Percentiles rank a stretch among this genome's conserved stretches.
These are phyloP conservation scores for Gerris buenoi DNA, from an alignment of 1,140 invertebrate genomes.

Conservation along the genomic window DNA sequence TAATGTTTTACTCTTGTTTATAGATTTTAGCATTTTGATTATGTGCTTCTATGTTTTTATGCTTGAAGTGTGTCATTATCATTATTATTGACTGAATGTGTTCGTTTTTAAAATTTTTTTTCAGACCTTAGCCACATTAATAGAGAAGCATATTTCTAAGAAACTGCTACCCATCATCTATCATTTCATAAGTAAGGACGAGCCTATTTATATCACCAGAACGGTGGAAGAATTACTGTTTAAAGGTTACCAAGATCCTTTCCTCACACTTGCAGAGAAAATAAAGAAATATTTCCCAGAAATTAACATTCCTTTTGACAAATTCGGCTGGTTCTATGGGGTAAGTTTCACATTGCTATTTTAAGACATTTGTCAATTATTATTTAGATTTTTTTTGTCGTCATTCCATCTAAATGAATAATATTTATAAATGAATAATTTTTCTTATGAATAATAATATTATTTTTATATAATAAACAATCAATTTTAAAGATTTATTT, in stretches of 20 bases:
- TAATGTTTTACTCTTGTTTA: too few species aligned
- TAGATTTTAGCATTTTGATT: not conserved
- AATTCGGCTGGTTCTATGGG: slow-evolving; percentile 65
- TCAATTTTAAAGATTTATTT: too few species aligned
- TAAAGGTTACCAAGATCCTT: slow-evolving; percentile 10
- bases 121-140: slow-evolving; percentile 5
- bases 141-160: not conserved
- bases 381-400: not conserved
- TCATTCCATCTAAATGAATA: not conserved
- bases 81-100: not conserved
- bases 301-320: slow-evolving; percentile 39
- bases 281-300: slow-evolving; percentile 5
- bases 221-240: slow-evolving; percentile 11
- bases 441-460: too few species aligned
- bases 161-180: not conserved
- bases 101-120: not conserved
- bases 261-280: slow-evolving; percentile 8
- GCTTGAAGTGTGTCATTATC: not conserved
- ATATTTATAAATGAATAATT: too few species aligned
- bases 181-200: not conserved
- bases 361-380: not conserved
- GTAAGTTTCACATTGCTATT: slow-evolving; percentile 38
- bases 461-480: too few species aligned
- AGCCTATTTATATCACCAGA: slow-evolving; percentile 8
- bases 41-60: not conserved